Conservation (phyloP, 2,113 vertebrate genomes). For the Anhinga anhinga region DNA sequence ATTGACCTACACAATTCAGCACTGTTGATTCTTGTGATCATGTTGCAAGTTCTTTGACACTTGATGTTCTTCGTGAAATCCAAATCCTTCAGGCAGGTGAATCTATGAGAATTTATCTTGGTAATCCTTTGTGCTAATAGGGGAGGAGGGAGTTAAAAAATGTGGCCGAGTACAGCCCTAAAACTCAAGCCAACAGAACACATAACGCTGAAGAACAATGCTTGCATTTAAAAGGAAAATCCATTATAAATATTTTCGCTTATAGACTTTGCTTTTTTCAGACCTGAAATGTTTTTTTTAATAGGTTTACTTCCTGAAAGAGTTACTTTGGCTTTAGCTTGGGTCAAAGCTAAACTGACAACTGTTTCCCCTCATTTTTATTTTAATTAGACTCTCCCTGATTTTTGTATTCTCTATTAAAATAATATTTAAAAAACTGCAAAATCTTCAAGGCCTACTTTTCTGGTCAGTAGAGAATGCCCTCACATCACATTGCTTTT, state of each 20-base stretch:
- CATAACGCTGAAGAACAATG: neutral
- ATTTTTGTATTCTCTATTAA: neutral
- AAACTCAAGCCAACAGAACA: neutral
- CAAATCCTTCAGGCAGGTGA: neutral
- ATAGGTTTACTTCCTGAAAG: neutral
- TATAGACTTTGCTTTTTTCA: neutral
- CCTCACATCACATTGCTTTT: neutral
- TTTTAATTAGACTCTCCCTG: neutral
- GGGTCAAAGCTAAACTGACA: neutral
- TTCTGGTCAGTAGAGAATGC: neutral
- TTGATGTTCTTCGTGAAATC: neutral
- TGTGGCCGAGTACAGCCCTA: neutral
- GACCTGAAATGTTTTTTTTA: neutral
- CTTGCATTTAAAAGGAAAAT: neutral
- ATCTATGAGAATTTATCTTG: neutral
- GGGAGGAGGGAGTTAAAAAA: neutral
- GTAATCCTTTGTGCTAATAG: neutral
- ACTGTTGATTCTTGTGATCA: neutral
- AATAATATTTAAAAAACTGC: neutral
- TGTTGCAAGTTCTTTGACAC: neutral
- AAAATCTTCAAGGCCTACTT: neutral
- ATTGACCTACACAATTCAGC: neutral
- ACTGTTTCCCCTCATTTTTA: neutral
- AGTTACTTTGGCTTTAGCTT: neutral
- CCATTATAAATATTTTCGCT: neutral